These are phyloP conservation scores for Syrista parreyssii DNA, from an alignment of 2,888 invertebrate genomes.

Conservation along the genomic window DNA sequence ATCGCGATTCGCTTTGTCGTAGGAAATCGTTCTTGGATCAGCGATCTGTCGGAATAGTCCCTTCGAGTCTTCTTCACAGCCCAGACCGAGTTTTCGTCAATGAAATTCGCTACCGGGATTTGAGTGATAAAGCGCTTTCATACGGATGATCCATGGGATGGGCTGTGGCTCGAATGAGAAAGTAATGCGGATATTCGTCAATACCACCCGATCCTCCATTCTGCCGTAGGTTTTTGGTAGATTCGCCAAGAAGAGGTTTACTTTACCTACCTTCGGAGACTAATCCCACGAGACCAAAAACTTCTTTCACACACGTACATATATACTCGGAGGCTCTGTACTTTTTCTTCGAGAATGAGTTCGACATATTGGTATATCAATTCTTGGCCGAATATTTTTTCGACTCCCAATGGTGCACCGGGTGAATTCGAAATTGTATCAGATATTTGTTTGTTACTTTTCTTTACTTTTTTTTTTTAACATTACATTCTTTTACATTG, in stretches of 20 bases:
- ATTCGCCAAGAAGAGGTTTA: background rate
- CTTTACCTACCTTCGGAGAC: background rate
- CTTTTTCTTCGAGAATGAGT: background rate
- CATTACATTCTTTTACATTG: background rate
- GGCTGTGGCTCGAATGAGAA: slow-evolving; percentile 18
- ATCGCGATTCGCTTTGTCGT: background rate
- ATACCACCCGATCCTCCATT: background rate
- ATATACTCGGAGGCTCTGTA: background rate
- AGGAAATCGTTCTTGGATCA: background rate
- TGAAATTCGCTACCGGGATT: slow-evolving; percentile 2
- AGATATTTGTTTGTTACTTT: background rate
- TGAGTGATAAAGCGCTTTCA: slow-evolving; percentile 23
- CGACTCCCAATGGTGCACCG: background rate
- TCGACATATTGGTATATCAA: background rate
- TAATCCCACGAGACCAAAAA: background rate
- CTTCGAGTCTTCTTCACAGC: background rate
- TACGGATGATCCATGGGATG: slow-evolving; percentile 18
- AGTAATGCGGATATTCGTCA: slow-evolving; percentile 25
- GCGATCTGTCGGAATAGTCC: background rate
- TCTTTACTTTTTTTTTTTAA: no score
- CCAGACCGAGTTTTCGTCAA: background rate
- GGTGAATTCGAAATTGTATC: background rate
- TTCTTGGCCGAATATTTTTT: background rate
- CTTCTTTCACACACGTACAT: background rate
- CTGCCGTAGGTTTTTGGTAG: background rate